Evolutionary conservation across 2,888 invertebrate genomes (phyloP), one percentile per base, ranked within the genome.

Genomic region (Tetragonisca angustula): DNA sequence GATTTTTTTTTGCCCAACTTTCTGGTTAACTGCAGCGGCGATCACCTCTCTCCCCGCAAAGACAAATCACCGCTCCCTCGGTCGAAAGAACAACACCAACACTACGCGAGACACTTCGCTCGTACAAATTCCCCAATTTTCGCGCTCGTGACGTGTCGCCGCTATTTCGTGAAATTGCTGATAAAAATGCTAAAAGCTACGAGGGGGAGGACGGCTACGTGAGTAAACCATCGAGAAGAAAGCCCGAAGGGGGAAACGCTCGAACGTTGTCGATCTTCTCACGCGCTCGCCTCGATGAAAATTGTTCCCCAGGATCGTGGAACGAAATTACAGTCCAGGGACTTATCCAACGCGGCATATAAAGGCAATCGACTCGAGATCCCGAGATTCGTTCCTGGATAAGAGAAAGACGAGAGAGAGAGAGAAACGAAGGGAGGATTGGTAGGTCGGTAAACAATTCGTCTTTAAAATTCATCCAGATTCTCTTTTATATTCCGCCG

Each of bases 401-500:
- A 17, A 61, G 24, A 61, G 24, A 17, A 59, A 15, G 15, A 59
- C n/a, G 17, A 72, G 15, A 21, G n/a, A 0, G 17, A 2, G 27
- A 6, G 59, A 4, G 2, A 43, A 2, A 27, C 11, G 32, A 32
- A 62, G 32, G 32, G 2, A 19, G 32, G 19, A 50, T 13, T 27
- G 24, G 32, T n/a, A 50, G 43, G 62, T 70, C 50, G 24, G 64
- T 79, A 59, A 80, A 70, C 81, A 75, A 86, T 83, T 70, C 75
- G 61, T 64, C 71, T 62, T 56, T 83, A 77, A 79, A 79, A 71
- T 62, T 85, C 76, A 72, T 64, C 71, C 74, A 73, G 76, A 72
- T 76, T 69, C 69, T 70, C 24, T 69, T 85, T 85, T 74, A 61
- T 72, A 81, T 75, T 81, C 76, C 61, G 27, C 32, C 49, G 68